A percentile compares a stretch with the other conserved stretches of the same genome.
These are phyloP conservation scores for Rhingia campestris DNA, from an alignment of 2,888 invertebrate species.

Conservation along the genomic window DNA sequence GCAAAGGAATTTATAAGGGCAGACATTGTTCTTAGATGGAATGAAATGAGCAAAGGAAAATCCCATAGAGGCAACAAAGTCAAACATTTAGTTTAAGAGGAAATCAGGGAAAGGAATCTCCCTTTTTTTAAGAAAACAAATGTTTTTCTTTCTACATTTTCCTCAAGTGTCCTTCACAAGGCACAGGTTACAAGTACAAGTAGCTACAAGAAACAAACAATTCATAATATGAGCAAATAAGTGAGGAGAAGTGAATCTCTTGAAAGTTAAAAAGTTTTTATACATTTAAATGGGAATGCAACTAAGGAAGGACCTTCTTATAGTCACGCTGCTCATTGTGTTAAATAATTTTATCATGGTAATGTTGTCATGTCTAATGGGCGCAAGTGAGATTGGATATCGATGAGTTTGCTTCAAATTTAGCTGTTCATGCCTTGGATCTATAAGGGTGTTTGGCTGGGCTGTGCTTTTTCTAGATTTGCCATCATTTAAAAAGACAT, in stretches of 20 bases:
- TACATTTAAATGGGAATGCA: background rate
- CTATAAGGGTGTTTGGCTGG: too few species aligned
- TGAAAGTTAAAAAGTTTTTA: background rate
- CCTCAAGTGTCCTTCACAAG: slow-evolving; percentile 13
- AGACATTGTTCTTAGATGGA: slow-evolving; percentile 38
- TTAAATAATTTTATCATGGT: too few species aligned
- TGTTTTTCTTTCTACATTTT: background rate
- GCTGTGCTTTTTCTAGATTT: too few species aligned
- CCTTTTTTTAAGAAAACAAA: slow-evolving; percentile 4
- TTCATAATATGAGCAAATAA: background rate
- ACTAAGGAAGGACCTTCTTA: background rate
- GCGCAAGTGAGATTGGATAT: too few species aligned
- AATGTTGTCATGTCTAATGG: too few species aligned
- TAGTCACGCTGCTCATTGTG: background rate
- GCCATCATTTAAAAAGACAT: too few species aligned
- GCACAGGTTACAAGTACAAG: slow-evolving; percentile 2
- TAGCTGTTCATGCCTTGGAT: too few species aligned
- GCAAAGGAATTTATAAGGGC: slow-evolving; percentile 45
- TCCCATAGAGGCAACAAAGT: slow-evolving; percentile 56
- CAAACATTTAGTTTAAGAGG: slow-evolving; percentile 37
- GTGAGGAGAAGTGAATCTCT: background rate
- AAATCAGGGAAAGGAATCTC: background rate
- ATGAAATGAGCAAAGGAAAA: slow-evolving; percentile 43
- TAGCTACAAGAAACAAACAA: background rate
- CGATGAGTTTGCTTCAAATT: too few species aligned